A percentile compares a stretch with the other conserved stretches of the same genome.
Conservation (phyloP, 2,797 vertebrate species). For the Arctocebus calabarensis region DNA sequence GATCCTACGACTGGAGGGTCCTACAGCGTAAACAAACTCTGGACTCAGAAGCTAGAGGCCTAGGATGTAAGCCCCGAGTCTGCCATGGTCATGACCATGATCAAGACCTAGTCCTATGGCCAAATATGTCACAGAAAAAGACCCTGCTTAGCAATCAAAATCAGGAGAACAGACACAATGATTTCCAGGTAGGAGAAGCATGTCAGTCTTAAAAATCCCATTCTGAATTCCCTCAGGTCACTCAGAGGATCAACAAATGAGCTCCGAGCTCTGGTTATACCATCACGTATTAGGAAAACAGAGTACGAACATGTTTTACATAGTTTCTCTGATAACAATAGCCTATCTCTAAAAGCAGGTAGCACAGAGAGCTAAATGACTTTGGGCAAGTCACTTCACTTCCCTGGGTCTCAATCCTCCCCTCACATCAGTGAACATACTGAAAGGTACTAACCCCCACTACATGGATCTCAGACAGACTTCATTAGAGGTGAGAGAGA, state of each 20-base stretch:
- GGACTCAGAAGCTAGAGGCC: background rate
- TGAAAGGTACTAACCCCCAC: background rate
- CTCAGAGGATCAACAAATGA: slow-evolving; percentile 38
- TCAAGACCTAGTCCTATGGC: background rate
- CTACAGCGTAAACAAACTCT: background rate
- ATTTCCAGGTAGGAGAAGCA: slow-evolving; percentile 28
- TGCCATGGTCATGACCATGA: background rate
- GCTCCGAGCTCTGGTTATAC: background rate
- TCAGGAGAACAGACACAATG: background rate
- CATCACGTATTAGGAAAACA: background rate
- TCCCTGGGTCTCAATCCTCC: background rate
- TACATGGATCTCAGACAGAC: background rate
- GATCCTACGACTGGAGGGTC: background rate
- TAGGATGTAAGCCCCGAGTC: background rate
- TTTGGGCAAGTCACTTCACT: slow-evolving; percentile 15
- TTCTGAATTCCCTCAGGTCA: background rate
- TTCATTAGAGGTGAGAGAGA: slow-evolving; percentile 4
- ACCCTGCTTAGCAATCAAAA: background rate
- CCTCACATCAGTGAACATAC: background rate
- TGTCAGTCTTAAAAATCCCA: background rate
- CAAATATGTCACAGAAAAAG: background rate
- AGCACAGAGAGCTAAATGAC: background rate
- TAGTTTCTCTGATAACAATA: background rate
- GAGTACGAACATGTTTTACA: background rate
- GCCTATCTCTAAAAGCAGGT: background rate